Conservation (phyloP, 2,113 vertebrate genomes). For the Pardalotus punctatus region DNA sequence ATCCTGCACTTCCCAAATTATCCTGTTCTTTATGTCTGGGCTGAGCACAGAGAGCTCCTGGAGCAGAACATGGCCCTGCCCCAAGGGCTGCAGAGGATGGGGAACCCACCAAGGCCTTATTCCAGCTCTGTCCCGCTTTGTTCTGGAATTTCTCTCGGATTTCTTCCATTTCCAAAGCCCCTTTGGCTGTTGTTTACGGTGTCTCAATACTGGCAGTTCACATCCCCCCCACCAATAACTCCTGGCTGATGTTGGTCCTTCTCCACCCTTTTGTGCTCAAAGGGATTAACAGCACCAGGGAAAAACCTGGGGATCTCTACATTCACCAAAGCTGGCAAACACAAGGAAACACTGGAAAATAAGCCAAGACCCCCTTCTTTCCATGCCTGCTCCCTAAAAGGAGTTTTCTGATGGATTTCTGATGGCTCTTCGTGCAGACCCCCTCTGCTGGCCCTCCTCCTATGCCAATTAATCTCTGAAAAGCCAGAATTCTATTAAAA, state of each 20-base stretch:
- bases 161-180: constrained; percentile 69
- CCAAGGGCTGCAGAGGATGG: not conserved
- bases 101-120: not conserved
- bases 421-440: not conserved
- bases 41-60: not conserved
- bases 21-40: not conserved
- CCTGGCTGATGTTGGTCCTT: not conserved
- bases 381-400: not conserved
- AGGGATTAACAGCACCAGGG: not conserved
- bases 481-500: not conserved
- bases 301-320: not conserved
- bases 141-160: not conserved
- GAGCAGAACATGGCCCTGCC: too few species aligned
- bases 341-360: not conserved
- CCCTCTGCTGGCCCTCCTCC: too few species aligned
- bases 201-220: not conserved
- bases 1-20: not conserved
- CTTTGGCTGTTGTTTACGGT: constrained; percentile 63
- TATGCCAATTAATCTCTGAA: not conserved
- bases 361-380: not conserved
- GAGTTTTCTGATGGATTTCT: not conserved
- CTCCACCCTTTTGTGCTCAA: not conserved
- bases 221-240: not conserved
- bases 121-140: not conserved
- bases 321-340: not conserved